Conservation (phyloP, 2,888 invertebrate species). For the Calliphora vomitoria region DNA sequence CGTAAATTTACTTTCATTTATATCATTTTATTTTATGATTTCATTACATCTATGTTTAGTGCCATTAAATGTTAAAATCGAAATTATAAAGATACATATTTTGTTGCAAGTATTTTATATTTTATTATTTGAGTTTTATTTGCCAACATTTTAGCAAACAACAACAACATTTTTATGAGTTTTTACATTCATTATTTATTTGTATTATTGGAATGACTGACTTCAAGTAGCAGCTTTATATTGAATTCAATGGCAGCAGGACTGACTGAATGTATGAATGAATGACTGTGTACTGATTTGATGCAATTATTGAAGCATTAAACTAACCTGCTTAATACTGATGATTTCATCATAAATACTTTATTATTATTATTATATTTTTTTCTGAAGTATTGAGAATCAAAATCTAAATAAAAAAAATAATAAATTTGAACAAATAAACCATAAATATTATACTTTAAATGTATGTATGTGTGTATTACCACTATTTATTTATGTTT, state of each 20-base stretch:
- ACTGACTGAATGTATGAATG: neutral
- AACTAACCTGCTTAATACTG: slow-evolving; percentile 43
- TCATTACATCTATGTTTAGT: slow-evolving; percentile 35
- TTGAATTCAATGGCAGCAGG: neutral
- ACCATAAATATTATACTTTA: slow-evolving; percentile 11
- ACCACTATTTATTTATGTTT: slow-evolving; percentile 13
- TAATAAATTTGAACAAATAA: slow-evolving; percentile 26
- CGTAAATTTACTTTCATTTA: too few relatives aligned
- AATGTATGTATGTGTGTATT: slow-evolving; percentile 16
- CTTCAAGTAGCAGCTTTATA: neutral
- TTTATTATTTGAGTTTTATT: slow-evolving; percentile 18
- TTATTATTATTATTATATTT: neutral
- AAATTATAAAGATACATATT: slow-evolving; percentile 11
- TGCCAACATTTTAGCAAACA: neutral
- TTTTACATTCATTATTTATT: slow-evolving; percentile 45
- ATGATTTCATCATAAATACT: slow-evolving; percentile 52
- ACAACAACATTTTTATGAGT: slow-evolving; percentile 23
- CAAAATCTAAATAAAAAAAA: slow-evolving; percentile 23
- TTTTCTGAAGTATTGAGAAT: neutral
- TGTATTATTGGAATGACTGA: slow-evolving; percentile 26
- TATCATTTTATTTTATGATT: slow-evolving; percentile 41
- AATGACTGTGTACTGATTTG: neutral
- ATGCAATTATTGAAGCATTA: slow-evolving; percentile 54
- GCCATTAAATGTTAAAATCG: slow-evolving; percentile 10
- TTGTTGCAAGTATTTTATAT: neutral